Evolutionary conservation across 2,888 invertebrate genomes (phyloP).

Genomic region (Heliconius sara): DNA sequence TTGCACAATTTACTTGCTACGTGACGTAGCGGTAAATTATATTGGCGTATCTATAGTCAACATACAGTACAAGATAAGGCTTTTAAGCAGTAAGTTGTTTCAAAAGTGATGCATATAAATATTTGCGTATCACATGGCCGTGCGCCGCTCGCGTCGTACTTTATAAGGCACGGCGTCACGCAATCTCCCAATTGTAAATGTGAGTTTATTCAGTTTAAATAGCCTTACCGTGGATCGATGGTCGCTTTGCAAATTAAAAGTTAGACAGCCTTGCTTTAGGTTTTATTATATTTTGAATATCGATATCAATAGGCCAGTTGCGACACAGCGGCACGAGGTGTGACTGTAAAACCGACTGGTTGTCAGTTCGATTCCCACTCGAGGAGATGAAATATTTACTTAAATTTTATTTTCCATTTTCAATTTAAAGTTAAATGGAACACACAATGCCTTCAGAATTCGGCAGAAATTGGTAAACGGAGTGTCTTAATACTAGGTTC

Average conservation of each 20-base stretch:
- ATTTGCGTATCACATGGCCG: conserved; percentile 74
- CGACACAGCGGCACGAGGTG: no score
- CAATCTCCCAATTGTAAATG: conserved; percentile 62
- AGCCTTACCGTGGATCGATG: conserved; percentile 63
- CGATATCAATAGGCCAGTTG: background rate
- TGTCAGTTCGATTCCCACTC: no score
- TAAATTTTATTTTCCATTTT: no score
- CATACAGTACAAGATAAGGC: conserved; percentile 75
- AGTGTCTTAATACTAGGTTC: no score
- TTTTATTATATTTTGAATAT: conserved; percentile 26
- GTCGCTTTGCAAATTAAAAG: conserved; percentile 60
- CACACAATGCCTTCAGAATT: no score
- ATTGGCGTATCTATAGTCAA: conserved; percentile 71
- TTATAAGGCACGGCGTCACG: conserved; percentile 67
- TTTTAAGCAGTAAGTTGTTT: conserved; percentile 77
- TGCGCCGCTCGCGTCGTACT: conserved; percentile 52
- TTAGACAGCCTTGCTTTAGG: conserved; percentile 27
- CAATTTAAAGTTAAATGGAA: no score
- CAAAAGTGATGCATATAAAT: conserved; percentile 65
- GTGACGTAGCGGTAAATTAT: conserved; percentile 66
- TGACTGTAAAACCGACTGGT: no score
- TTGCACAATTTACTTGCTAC: conserved; percentile 43
- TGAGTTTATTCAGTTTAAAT: conserved; percentile 73
- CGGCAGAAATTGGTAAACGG: no score
- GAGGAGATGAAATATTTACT: no score